A percentile compares a stretch with the other conserved stretches of the same genome.
Conservation (phyloP, 2,797 vertebrate species). For the Paguma larvata region DNA sequence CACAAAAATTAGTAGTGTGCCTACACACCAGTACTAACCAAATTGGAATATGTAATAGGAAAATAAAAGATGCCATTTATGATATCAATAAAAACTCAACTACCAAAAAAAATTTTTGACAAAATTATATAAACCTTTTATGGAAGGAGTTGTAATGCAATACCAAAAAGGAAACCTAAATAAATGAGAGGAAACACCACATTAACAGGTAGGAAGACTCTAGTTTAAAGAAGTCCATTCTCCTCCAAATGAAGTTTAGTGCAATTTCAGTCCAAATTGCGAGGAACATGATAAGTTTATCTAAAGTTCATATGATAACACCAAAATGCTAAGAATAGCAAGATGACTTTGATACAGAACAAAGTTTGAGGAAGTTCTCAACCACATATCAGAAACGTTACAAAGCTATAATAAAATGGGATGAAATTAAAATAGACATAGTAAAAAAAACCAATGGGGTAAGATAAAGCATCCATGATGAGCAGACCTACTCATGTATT, state of each 20-base stretch:
- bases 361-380: not conserved
- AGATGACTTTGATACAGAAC: not conserved
- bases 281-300: not conserved
- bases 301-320: not conserved
- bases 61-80: not conserved
- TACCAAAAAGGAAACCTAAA: not conserved
- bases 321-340: not conserved
- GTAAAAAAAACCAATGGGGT: not conserved
- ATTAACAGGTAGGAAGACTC: not conserved
- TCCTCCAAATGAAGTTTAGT: not conserved
- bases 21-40: not conserved
- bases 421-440: not conserved
- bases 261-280: not conserved
- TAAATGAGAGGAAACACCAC: not conserved
- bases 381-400: not conserved
- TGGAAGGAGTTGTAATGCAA: not conserved
- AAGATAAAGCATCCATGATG: not conserved
- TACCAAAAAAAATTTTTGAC: not conserved
- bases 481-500: not conserved
- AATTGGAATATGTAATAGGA: not conserved
- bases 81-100: not conserved
- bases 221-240: not conserved
- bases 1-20: not conserved
- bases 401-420: not conserved
- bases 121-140: constrained; percentile 6